These are phyloP conservation scores for Nycticryphes semicollaris DNA, from an alignment of 2,113 vertebrate species.

Conservation along the genomic window DNA sequence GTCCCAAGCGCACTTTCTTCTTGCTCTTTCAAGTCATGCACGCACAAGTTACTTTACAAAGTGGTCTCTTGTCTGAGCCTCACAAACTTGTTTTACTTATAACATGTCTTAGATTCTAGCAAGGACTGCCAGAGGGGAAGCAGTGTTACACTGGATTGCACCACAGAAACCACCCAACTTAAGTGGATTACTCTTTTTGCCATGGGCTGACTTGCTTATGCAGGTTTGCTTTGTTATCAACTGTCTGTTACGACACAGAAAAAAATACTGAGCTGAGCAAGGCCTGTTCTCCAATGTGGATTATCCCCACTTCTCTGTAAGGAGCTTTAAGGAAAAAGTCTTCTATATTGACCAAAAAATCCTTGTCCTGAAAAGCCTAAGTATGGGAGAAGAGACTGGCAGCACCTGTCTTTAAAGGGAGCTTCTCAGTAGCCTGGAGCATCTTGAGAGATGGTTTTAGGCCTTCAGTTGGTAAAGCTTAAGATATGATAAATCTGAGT, in stretches of 20 bases:
- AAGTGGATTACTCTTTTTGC: conserved; percentile 67
- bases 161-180: conserved; percentile 73
- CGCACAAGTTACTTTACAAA: conserved; percentile 61
- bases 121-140: conserved; percentile 68
- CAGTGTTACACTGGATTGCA: conserved; percentile 52
- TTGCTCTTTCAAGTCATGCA: conserved; percentile 58
- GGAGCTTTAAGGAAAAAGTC: not conserved
- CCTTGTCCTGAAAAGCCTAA: not conserved
- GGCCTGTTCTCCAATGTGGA: not conserved
- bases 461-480: not conserved
- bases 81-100: conserved; percentile 68
- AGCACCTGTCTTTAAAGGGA: not conserved
- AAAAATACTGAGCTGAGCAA: not conserved
- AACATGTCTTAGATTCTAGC: conserved; percentile 54
- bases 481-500: not conserved
- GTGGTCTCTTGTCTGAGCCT: conserved; percentile 68
- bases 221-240: conserved; percentile 61
- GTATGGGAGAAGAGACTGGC: not conserved
- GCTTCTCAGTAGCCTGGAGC: not conserved
- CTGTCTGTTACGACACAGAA: conserved; percentile 21
- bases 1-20: conserved; percentile 37
- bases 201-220: conserved; percentile 63
- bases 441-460: not conserved
- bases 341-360: not conserved
- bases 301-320: not conserved